Conservation (phyloP, 2,888 invertebrate species). For the Peribatodes rhomboidaria region DNA sequence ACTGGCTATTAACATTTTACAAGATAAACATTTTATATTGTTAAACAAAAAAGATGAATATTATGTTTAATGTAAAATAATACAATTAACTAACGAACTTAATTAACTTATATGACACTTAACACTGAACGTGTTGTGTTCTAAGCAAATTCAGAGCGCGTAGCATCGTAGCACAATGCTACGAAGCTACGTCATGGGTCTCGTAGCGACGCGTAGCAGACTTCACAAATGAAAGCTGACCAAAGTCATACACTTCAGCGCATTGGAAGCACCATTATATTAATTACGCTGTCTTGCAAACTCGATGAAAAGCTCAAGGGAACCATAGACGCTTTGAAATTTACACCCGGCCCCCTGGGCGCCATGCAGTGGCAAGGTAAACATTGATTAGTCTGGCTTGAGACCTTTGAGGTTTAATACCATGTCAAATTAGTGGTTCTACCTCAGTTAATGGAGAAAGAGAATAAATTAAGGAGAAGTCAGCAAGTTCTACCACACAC, state of each 20-base stretch:
- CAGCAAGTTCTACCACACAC: no score
- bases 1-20: no score
- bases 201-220: neutral
- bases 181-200: no score
- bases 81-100: no score
- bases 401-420: neutral
- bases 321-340: conserved; percentile 4
- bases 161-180: neutral
- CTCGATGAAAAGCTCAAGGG: neutral
- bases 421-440: no score
- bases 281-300: conserved; percentile 4
- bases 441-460: no score
- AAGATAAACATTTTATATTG: no score
- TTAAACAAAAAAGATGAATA: no score
- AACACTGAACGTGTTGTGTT: neutral
- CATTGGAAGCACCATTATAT: neutral
- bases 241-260: conserved; percentile 6
- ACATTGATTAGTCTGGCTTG: conserved; percentile 1
- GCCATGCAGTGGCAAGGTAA: neutral
- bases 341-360: neutral
- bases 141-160: neutral
- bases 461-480: no score
- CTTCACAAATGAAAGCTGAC: neutral
- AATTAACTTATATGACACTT: neutral
- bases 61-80: no score